Evolutionary conservation across 2,888 invertebrate genomes (phyloP), one percentile per base, ranked within the genome.

Genomic region (Luperina testacea): DNA sequence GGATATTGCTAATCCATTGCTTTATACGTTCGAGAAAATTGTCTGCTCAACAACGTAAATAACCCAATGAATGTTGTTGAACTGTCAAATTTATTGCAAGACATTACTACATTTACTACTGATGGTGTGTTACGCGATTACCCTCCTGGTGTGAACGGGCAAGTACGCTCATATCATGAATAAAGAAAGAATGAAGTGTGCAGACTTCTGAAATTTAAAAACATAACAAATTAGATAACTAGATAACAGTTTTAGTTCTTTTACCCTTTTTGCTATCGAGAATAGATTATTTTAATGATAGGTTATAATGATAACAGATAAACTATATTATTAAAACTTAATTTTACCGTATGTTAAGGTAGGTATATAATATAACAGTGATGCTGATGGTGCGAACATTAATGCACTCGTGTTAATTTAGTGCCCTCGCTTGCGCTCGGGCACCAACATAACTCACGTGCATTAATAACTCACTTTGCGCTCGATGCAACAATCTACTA

Each of bases 61-160:
- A 57, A 57, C 57, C 9, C 24, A 24, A 57, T 9, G 9, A 57
- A 57, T 9, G 24, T 57, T 24, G 57, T 57, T 57, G 57, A 57
- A 57, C 24, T 57, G 57, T 24, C 57, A 57, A 57, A 57, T 32
- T 32, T 32, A 32, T 24, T 57, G 9, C 24, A 17, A 24, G 24
- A 4, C 8, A 32, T 32, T 32, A 53, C n/a, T n/a, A n/a, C n/a
- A n/a, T n/a, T 53, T 24, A 24, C 3, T 24, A 24, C 24, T 9
- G 24, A 51, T 20, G 17, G 17, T 17, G 17, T 51, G 17, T 51
- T 51, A 51, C 2, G 7, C 17, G 20, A 51, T 2, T 17, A 7
- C 7, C 20, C 51, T 24, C 8, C 24, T 81, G 32, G 57, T 71
- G 82, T 79, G 67, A 75, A 67, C 48, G 38, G 59, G 61, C 48